phyloP scores from a whole-genome alignment of 2,888 invertebrate genomes.

The Lycia hirtaria region DNA sequence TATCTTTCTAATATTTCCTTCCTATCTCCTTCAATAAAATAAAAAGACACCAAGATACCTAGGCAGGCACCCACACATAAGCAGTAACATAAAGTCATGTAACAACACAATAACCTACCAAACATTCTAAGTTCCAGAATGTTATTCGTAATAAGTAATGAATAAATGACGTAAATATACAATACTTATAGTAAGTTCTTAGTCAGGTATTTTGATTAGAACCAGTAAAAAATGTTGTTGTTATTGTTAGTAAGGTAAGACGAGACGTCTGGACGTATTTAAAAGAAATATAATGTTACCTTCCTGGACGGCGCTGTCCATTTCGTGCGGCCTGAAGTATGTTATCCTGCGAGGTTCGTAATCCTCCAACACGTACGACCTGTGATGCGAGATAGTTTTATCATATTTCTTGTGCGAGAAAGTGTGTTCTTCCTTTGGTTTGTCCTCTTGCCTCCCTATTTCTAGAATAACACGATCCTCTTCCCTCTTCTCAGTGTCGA shows the following conservation, averaged over 20 bases:
- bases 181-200: too few species aligned
- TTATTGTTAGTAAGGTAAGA: not conserved
- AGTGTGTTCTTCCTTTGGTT: slow-evolving; percentile 72
- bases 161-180: too few species aligned
- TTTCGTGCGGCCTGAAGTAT: slow-evolving; percentile 72
- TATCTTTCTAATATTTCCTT: too few species aligned
- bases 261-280: not conserved
- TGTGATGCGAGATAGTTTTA: slow-evolving; percentile 79
- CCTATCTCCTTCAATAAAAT: too few species aligned
- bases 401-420: slow-evolving; percentile 83
- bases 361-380: slow-evolving; percentile 78
- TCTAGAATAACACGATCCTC: slow-evolving; percentile 80
- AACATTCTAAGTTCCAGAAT: too few species aligned
- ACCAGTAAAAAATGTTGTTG: too few species aligned
- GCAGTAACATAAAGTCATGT: too few species aligned
- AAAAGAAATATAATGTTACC: slow-evolving; percentile 52
- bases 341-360: slow-evolving; percentile 69
- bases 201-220: too few species aligned
- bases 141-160: too few species aligned
- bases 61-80: too few species aligned
- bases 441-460: slow-evolving; percentile 80
- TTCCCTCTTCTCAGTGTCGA: slow-evolving; percentile 62
- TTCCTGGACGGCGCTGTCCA: slow-evolving; percentile 60
- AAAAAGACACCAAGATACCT: too few species aligned
- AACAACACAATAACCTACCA: too few species aligned